These are phyloP conservation scores for Pseudomyrmex dendroicus DNA, from an alignment of 1,140 invertebrate genomes.

Conservation along the genomic window DNA sequence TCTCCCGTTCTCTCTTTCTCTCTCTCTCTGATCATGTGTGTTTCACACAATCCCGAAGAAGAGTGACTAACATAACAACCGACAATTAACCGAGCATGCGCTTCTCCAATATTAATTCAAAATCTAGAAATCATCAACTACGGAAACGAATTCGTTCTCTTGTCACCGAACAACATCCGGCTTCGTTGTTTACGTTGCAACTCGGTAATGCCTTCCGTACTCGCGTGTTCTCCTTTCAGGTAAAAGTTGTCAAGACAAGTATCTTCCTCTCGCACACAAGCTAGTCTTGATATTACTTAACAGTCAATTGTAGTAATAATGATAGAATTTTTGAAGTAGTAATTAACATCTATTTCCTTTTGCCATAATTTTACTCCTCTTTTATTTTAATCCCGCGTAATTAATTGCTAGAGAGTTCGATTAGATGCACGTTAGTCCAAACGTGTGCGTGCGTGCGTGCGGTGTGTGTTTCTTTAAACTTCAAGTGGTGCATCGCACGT, in stretches of 20 bases:
- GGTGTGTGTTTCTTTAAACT: slow-evolving; percentile 36
- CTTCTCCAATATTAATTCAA: slow-evolving; percentile 43
- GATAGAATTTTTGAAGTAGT: not conserved
- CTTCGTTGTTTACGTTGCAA: slow-evolving; percentile 23
- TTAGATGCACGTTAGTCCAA: slow-evolving; percentile 12
- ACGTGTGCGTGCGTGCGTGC: not conserved
- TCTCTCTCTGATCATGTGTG: not conserved
- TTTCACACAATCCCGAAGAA: not conserved
- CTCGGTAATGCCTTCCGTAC: too few relatives aligned
- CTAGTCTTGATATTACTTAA: too few relatives aligned
- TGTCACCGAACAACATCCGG: slow-evolving; percentile 13
- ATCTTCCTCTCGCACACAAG: too few relatives aligned
- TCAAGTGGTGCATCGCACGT: slow-evolving; percentile 24
- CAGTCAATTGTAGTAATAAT: too few relatives aligned
- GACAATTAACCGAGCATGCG: slow-evolving; percentile 49
- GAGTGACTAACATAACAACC: slow-evolving; percentile 4
- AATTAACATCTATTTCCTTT: not conserved
- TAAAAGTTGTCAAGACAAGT: too few relatives aligned
- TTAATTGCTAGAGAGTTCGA: not conserved
- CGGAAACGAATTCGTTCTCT: not conserved
- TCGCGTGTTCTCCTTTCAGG: too few relatives aligned
- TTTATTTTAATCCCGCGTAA: not conserved
- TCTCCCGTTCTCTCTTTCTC: not conserved
- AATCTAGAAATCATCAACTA: not conserved
- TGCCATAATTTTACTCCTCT: not conserved